Base-by-base conservation (phyloP, 2,888 invertebrate species). In the Phortica okadai region DNA sequence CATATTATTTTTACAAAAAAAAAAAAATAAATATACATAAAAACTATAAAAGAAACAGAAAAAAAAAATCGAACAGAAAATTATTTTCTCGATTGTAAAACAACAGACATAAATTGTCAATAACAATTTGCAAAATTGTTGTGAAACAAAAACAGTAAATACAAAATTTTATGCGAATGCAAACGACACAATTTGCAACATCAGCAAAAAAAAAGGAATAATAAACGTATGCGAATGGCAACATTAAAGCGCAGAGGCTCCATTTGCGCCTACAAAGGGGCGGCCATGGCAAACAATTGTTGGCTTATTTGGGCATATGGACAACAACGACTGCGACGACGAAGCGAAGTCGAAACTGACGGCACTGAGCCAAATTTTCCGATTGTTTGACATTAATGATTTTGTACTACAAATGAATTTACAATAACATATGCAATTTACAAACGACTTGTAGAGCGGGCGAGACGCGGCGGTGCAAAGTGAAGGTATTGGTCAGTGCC, bases 81-180 rank as follows among this genome's bases (percentile, higher is more conserved):
- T 33, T 45, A 72, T 72, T 72, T 72, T 45, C 70, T 41, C 54
- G 21, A 69, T 72, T 72, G 54, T 72, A 16, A 67, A 67, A 74
- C 67, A 75, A 75, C 70, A 75, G 75, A 62, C 75, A 75, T 75
- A 75, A 87, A 83, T 86, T 87, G 87, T 84, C 87, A 84, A 83
- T 84, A 87, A 83, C 86, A 85, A 85, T 87, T 87, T 84, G 84
- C 77, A 79, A 85, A 83, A 83, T 86, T 85, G 83, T 84, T 87
- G 42, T 73, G 70, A 72, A 14, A 62, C 72, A 33, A 64, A 74
- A 56, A 64, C 14, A 72, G 81, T 45, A 74, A 77, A 82, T 33
- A 33, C 54, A 79, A 79, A 79, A 82, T 82, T 83, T 79, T 79
- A 84, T 84, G 79, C 76, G 80, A 77, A 82, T 81, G 45, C 62